A percentile compares a stretch with the other conserved stretches of the same genome.
Evolutionary conservation across 1,140 invertebrate genomes (phyloP).

Genomic region (Nasonia vitripennis): DNA sequence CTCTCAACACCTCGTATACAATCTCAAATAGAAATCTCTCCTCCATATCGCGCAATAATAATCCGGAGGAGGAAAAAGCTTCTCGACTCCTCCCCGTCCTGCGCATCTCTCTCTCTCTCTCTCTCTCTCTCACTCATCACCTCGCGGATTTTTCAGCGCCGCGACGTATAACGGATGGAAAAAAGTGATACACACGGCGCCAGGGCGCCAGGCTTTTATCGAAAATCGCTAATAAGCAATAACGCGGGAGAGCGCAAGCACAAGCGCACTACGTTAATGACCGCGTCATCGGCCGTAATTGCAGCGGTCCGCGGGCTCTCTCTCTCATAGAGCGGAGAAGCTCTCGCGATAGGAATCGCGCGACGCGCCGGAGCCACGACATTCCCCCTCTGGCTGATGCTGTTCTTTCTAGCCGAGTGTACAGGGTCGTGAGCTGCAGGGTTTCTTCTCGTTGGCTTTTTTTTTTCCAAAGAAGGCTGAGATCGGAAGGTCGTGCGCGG

Average conservation of each 20-base stretch:
- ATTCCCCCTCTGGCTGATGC: slow-evolving; percentile 11
- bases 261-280: slow-evolving; percentile 16
- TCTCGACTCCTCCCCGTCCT: not conserved
- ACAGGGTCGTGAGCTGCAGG: not conserved
- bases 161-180: not conserved
- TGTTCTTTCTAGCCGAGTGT: slow-evolving; percentile 12
- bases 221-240: slow-evolving; percentile 44
- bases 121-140: not conserved
- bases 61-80: not conserved
- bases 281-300: slow-evolving; percentile 32
- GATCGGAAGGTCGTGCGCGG: too few species aligned
- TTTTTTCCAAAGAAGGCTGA: not conserved
- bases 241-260: not conserved
- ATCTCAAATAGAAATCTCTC: not conserved
- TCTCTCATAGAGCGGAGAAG: not conserved
- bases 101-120: not conserved
- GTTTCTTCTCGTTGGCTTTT: not conserved
- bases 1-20: not conserved
- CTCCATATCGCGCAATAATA: not conserved
- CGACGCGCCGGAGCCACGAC: slow-evolving; percentile 6
- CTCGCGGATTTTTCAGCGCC: not conserved
- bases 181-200: not conserved
- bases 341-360: slow-evolving; percentile 28
- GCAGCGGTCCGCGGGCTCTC: not conserved
- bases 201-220: slow-evolving; percentile 22